Evolutionary conservation across 1,140 invertebrate genomes (phyloP).

Genomic region (Anagrus nilaparvatae): DNA sequence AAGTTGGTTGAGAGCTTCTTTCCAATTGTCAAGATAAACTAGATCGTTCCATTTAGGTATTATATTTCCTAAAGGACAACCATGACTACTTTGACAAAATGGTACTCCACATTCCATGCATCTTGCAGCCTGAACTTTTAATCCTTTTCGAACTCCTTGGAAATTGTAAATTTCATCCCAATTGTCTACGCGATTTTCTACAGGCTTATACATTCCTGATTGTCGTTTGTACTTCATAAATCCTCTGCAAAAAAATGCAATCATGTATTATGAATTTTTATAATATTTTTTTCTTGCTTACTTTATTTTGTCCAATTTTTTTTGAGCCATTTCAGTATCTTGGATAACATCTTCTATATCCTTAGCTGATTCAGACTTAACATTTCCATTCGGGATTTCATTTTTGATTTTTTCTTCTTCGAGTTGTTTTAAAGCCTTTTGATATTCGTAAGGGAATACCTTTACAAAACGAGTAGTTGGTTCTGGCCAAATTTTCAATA

Average conservation of each 20-base stretch:
- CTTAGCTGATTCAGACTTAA: conserved; percentile 42
- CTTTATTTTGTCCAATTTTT: conserved; percentile 83
- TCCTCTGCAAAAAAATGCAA: conserved; percentile 48
- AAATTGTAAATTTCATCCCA: conserved; percentile 97
- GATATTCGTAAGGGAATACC: conserved; percentile 95
- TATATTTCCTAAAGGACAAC: conserved; percentile 95
- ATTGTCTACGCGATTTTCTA: conserved; percentile 76
- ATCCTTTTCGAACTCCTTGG: conserved; percentile 71
- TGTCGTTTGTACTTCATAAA: conserved; percentile 95
- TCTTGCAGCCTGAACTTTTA: conserved; percentile 85
- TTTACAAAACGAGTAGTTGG: conserved; percentile 80
- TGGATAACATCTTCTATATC: conserved; percentile 85
- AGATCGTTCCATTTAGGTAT: conserved; percentile 99
- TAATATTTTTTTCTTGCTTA: conserved; percentile 23
- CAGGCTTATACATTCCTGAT: conserved; percentile 70
- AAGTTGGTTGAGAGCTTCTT: conserved; percentile 89
- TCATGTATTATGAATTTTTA: not conserved
- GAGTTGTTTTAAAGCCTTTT: conserved; percentile 73
- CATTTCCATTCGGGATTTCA: conserved; percentile 26
- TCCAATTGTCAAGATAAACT: conserved; percentile 90
- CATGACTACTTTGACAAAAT: conserved; percentile 95
- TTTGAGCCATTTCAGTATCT: conserved; percentile 64
- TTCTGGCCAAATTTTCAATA: conserved; percentile 76
- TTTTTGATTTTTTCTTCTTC: conserved; percentile 43
- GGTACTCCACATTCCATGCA: conserved; percentile 99